Conservation (phyloP, 1,140 invertebrate genomes). For the Drosophila malerkotliana region DNA sequence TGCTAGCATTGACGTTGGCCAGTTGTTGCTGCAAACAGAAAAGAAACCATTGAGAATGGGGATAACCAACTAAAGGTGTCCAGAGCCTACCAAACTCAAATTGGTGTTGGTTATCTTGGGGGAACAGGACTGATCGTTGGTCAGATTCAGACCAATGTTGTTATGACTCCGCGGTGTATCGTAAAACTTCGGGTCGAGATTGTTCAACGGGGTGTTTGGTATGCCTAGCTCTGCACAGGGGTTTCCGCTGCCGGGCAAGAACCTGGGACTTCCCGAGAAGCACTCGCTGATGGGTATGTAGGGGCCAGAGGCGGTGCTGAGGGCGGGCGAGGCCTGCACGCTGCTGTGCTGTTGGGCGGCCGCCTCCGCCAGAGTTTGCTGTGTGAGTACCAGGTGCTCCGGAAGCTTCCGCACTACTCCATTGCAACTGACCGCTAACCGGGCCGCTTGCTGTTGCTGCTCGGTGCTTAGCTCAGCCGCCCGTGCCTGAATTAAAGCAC, state of each 20-base stretch:
- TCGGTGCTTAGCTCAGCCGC: conserved; percentile 32
- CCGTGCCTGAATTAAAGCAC: conserved; percentile 67
- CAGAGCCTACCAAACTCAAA: conserved; percentile 60
- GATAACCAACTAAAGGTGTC: too few relatives aligned
- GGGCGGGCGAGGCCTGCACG: conserved; percentile 86
- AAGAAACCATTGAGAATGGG: not conserved
- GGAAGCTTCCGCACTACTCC: conserved; percentile 79
- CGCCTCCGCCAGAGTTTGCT: conserved; percentile 60
- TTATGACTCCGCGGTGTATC: conserved; percentile 85
- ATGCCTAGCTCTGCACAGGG: conserved; percentile 21
- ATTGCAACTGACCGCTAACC: conserved; percentile 66
- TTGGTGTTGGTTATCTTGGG: conserved; percentile 83
- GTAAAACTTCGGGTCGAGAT: conserved; percentile 85
- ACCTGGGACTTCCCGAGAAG: conserved; percentile 90
- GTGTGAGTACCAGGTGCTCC: conserved; percentile 75
- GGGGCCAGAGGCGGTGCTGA: conserved; percentile 87
- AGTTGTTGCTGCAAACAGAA: conserved; percentile 53
- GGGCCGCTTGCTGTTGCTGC: conserved; percentile 35
- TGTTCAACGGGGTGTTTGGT: conserved; percentile 75
- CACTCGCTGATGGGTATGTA: conserved; percentile 95
- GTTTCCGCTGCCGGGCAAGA: conserved; percentile 41
- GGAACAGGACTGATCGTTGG: conserved; percentile 82
- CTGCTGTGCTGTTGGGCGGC: conserved; percentile 70
- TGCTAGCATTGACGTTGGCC: conserved; percentile 56
- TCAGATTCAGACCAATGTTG: conserved; percentile 83